Percentiles rank a stretch among this genome's conserved stretches.
phyloP scores from a whole-genome alignment of 1,140 invertebrate species.

The Frieseomelitta varia region DNA sequence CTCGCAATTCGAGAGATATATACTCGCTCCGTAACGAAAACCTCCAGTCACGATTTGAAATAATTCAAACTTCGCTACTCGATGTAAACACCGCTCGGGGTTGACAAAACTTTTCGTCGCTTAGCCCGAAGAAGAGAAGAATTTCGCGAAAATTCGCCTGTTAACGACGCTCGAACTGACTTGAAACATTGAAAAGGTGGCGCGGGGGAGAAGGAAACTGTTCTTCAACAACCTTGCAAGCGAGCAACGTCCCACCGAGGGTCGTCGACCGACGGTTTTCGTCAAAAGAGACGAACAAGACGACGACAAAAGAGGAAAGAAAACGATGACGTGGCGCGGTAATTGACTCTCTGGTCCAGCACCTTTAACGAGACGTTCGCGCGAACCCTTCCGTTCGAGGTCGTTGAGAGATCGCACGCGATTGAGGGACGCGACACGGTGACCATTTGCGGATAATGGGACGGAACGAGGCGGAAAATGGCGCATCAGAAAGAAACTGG shows the following conservation, averaged over 20 bases:
- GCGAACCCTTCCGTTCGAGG: background rate
- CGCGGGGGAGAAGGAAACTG: background rate
- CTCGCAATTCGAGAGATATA: too few species aligned
- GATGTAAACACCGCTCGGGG: too few species aligned
- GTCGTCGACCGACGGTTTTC: background rate
- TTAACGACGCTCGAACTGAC: background rate
- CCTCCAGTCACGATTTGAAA: too few species aligned
- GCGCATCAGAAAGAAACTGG: slow-evolving; percentile 63
- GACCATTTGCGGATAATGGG: slow-evolving; percentile 62
- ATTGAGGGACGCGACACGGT: slow-evolving; percentile 45
- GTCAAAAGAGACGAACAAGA: background rate
- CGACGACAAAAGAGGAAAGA: background rate
- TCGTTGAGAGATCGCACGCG: background rate
- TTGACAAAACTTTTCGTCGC: too few species aligned
- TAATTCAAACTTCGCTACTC: too few species aligned
- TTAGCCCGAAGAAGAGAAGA: too few species aligned
- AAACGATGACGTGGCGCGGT: background rate
- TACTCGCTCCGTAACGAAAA: too few species aligned
- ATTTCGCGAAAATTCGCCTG: background rate
- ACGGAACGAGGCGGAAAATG: slow-evolving; percentile 64
- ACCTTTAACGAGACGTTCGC: slow-evolving; percentile 40
- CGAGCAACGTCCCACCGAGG: background rate
- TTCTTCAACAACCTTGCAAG: background rate
- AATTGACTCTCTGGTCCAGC: slow-evolving; percentile 36
- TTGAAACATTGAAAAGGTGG: background rate